A percentile compares a stretch with the other conserved stretches of the same genome.
Evolutionary conservation across 2,888 invertebrate genomes (phyloP).

Genomic region (Cistogaster globosa): DNA sequence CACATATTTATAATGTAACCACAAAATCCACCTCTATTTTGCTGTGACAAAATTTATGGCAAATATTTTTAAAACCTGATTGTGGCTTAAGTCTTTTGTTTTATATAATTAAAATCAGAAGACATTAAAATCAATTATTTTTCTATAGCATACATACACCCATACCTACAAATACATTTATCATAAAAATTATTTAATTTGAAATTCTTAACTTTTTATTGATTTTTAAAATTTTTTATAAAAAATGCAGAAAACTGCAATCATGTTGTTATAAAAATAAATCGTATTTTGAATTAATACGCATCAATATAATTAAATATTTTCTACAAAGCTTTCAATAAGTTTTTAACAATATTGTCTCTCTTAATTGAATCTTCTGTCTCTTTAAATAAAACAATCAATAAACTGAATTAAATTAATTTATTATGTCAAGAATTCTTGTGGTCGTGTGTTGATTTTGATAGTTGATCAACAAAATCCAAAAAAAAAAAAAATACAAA

Average conservation of each 20-base stretch:
- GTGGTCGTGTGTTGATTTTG: constrained; percentile 3
- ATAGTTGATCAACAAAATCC: constrained; percentile 58
- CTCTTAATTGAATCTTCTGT: constrained; percentile 33
- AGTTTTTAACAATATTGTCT: constrained; percentile 43
- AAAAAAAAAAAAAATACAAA: constrained; percentile 32
- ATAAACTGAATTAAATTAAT: constrained; percentile 28
- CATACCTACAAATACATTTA: no score
- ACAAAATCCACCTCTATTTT: no score
- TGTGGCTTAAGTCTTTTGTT: no score
- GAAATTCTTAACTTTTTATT: neutral
- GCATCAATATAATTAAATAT: constrained; percentile 28
- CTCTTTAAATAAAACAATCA: neutral
- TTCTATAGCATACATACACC: no score
- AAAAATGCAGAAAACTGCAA: constrained; percentile 9
- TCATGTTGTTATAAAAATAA: neutral
- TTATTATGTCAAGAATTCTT: constrained; percentile 17
- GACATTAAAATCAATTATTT: no score
- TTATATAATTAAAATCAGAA: no score
- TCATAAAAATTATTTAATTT: neutral
- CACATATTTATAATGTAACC: no score
- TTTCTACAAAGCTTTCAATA: constrained; percentile 26
- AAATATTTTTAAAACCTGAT: no score
- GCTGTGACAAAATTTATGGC: no score
- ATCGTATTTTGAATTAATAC: neutral
- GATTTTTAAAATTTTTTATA: neutral